phyloP scores from a whole-genome alignment of 1,140 invertebrate species.

The Panagrolaimus sp. region DNA sequence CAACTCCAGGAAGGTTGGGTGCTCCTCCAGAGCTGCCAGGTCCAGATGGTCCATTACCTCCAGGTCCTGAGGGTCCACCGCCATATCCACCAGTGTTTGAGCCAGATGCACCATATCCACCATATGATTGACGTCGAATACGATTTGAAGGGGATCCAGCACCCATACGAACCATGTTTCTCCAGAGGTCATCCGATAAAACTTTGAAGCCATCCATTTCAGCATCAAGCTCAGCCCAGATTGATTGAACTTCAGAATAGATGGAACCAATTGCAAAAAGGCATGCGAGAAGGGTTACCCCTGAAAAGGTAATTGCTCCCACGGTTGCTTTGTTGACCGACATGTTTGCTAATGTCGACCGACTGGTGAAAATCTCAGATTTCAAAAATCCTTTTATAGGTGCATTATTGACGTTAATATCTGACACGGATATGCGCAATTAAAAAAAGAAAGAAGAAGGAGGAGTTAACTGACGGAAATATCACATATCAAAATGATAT shows the following conservation, averaged over 20 bases:
- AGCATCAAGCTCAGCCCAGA: slow-evolving; percentile 31
- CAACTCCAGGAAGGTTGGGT: background rate
- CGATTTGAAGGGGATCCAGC: slow-evolving; percentile 24
- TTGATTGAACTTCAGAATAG: slow-evolving; percentile 24
- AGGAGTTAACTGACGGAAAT: too few species aligned
- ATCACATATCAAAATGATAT: too few species aligned
- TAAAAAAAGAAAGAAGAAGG: too few species aligned
- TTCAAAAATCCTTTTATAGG: too few species aligned
- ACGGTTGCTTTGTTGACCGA: slow-evolving; percentile 28
- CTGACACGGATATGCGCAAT: too few species aligned
- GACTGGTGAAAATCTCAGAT: too few species aligned
- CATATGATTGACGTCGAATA: slow-evolving; percentile 34
- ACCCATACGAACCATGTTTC: slow-evolving; percentile 32
- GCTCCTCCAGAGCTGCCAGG: background rate
- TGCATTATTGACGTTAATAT: too few species aligned
- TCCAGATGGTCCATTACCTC: background rate
- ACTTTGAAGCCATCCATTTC: slow-evolving; percentile 42
- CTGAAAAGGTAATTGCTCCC: slow-evolving; percentile 26
- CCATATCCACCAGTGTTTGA: slow-evolving; percentile 19
- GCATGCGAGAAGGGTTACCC: slow-evolving; percentile 22
- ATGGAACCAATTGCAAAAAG: slow-evolving; percentile 29
- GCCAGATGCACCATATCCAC: slow-evolving; percentile 30
- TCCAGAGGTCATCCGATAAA: slow-evolving; percentile 30
- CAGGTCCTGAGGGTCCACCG: background rate
- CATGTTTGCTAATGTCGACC: slow-evolving; percentile 11